Percentiles rank a stretch among this genome's conserved stretches.
Evolutionary conservation across 2,888 invertebrate genomes (phyloP).

Genomic region (Morpho achilles): DNA sequence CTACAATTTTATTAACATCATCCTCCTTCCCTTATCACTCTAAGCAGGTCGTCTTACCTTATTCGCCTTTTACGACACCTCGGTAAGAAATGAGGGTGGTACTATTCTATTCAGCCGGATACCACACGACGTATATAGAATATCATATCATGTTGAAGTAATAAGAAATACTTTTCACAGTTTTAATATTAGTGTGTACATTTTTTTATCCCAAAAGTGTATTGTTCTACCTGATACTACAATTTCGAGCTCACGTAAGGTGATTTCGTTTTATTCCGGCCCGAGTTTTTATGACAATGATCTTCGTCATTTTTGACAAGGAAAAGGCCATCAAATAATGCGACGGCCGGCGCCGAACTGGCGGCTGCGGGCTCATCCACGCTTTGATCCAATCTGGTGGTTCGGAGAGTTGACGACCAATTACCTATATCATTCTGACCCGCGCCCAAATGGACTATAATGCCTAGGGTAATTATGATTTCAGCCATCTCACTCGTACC

Average conservation of each 20-base stretch:
- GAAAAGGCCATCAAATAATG: constrained; percentile 79
- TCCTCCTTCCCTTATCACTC: too few species aligned
- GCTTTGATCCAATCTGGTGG: constrained; percentile 68
- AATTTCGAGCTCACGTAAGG: constrained; percentile 67
- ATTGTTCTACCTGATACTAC: constrained; percentile 45
- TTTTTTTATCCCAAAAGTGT: constrained; percentile 2
- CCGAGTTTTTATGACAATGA: constrained; percentile 69
- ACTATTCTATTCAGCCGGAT: too few species aligned
- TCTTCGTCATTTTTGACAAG: constrained; percentile 79
- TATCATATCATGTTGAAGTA: too few species aligned
- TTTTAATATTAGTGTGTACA: too few species aligned
- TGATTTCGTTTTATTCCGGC: constrained; percentile 64
- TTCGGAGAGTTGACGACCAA: constrained; percentile 68
- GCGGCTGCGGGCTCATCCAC: constrained; percentile 60
- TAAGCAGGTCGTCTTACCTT: too few species aligned
- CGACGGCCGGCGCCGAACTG: constrained; percentile 65
- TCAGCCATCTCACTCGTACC: constrained; percentile 39
- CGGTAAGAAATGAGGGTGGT: too few species aligned
- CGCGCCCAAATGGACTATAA: constrained; percentile 73
- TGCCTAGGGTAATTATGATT: constrained; percentile 77
- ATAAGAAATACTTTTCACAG: too few species aligned
- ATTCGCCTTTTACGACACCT: too few species aligned
- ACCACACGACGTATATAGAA: too few species aligned
- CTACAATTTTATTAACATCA: too few species aligned
- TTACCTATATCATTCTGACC: constrained; percentile 73